phyloP scores from a whole-genome alignment of 2,113 vertebrate genomes.

The Oceanodroma tethys region DNA sequence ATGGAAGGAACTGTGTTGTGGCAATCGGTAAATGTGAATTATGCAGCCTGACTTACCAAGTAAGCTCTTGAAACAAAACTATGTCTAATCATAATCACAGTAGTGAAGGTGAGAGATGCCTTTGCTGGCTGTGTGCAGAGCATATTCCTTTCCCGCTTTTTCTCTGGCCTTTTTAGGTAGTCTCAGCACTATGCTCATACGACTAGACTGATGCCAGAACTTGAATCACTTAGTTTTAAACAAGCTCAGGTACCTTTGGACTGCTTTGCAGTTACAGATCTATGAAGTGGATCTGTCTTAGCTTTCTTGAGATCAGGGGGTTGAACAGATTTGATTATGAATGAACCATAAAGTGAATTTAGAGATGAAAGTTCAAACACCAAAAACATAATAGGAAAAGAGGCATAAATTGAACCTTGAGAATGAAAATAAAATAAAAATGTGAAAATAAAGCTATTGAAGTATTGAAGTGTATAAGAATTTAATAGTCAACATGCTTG shows the following conservation, averaged over 20 bases:
- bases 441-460: neutral
- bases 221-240: neutral
- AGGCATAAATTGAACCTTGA: neutral
- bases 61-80: neutral
- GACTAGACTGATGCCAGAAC: neutral
- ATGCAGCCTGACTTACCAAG: neutral
- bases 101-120: neutral
- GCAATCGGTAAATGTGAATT: neutral
- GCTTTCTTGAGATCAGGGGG: neutral
- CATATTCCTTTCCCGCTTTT: neutral
- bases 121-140: neutral
- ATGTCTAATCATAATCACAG: no score
- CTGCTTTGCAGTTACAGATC: neutral
- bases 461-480: neutral
- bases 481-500: neutral
- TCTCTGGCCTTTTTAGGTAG: neutral
- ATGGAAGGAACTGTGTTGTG: neutral
- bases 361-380: neutral
- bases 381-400: neutral
- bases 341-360: neutral
- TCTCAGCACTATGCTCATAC: neutral
- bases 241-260: no score
- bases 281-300: neutral
- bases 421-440: neutral
- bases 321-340: neutral